Evolutionary conservation across 2,797 vertebrate species (phyloP), one percentile per base, ranked within the genome.

Genomic region (Sciurus vulgaris): DNA sequence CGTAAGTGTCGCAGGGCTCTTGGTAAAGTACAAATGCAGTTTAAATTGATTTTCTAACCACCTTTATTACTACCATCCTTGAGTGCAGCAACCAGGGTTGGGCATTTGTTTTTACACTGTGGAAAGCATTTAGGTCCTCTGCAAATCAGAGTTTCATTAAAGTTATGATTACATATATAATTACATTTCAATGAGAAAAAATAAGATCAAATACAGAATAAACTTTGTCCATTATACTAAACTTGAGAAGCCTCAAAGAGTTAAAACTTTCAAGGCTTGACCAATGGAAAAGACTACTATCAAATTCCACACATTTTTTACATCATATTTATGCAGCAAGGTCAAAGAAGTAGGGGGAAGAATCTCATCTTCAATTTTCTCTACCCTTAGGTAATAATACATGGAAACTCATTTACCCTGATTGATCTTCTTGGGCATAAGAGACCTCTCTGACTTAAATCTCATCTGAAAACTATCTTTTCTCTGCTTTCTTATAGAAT

Each of bases 351-450:
- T 54, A 88, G 44, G 0, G 18, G 76, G 56, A 47, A 91, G 92
- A 95, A 92, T 86, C 74, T 96, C 41, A 96, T 97, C 93, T 97
- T 86, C 47, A 96, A 56, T 97, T 97, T 98, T 97, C 94, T 97
- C 95, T 97, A 70, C 96, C 95, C 67, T 93, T 95, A 92, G 76
- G 35, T 97, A 96, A 96, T 96, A 97, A 93, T 73, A 97, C 84
- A 65, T 18, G 77, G 59, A 98, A 97, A 97, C 73, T 97, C 33
- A 95, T 97, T 97, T 98, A 93, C 89, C 72, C 84, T 97, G 92
- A 95, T 90, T 97, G 85, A 97, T 91, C 95, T 97, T 97, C 93
- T 89, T 97, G 94, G 70, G 83, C 78, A 94, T 96, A 97, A 86
- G 86, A 97, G 91, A 87, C 13, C 76, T 93, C 93, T 88, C 95